Base-by-base conservation (phyloP, 2,888 invertebrate genomes). In the Cynaeus angustus region DNA sequence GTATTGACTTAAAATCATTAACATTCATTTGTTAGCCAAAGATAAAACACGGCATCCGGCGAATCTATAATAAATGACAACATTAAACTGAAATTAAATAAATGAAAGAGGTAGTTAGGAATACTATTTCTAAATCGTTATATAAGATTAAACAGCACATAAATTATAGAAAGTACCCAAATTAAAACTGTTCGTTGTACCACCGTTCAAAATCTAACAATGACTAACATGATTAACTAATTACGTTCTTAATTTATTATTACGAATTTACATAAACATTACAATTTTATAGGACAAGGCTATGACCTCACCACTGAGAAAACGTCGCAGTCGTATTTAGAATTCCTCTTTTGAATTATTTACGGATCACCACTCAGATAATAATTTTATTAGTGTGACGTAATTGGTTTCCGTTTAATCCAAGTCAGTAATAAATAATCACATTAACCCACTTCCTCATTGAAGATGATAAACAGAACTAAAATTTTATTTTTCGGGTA, bases 1-100 rank as follows among this genome's bases (percentile, higher is more conserved):
- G 38, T 58, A 10, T 46, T 33, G 46, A 48, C 37, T 59, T 45
- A 13, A 48, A 59, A 45, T 59, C 46, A 59, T 59, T 59, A 59
- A 45, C 59, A 56, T 59, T 48, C 46, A 59, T 14, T 56, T 41
- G 13, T 12, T 46, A 7, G 13, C 12, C 12, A 43, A 43, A 43
- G 12, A 56, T 56, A 56, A 56, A 55, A 55, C 33, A 33, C 33
- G 33, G 33, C 33, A 33, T 9, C 6, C 41, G 41, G 41, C 41
- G 12, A 41, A 41, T 41, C 41, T 41, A 28, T 52, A 52, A 52
- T 52, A 26, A 52, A 52, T 30, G 30, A 30, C 28, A 28, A n/a
- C 26, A 33, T 26, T 30, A 12, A 52, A 8, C 14, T 52, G 10
- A 50, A 9, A 33, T n/a, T 1, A 33, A 33, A 33, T 33, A 33